A percentile compares a stretch with the other conserved stretches of the same genome.
phyloP scores from a whole-genome alignment of 2,888 invertebrate genomes.

The Megaustenia siamemsis region DNA sequence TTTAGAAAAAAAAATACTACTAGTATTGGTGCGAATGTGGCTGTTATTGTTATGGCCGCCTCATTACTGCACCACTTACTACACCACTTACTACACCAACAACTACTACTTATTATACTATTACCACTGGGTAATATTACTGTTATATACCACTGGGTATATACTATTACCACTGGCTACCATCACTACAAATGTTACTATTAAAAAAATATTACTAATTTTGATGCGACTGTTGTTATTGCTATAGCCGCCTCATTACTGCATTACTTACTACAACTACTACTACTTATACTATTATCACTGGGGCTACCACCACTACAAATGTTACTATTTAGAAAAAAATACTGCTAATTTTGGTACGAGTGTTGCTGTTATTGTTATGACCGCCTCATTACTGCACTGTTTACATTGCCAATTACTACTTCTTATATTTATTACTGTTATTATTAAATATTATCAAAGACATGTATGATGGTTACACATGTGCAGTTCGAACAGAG shows the following conservation, averaged over 20 bases:
- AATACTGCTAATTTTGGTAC: no score
- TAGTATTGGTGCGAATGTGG: no score
- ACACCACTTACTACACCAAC: constrained; percentile 14
- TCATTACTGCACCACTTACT: neutral
- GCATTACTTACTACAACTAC: constrained; percentile 14
- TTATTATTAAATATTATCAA: no score
- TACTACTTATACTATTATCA: constrained; percentile 3
- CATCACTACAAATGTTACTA: neutral
- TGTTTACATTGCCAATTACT: constrained; percentile 10
- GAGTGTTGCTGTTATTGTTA: neutral
- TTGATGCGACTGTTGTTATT: no score
- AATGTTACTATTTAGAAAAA: neutral
- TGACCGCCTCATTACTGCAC: neutral
- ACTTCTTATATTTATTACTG: no score
- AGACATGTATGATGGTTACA: no score
- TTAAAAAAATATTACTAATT: no score
- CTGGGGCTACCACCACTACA: neutral
- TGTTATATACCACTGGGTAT: no score
- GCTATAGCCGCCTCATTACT: neutral
- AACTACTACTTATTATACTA: neutral
- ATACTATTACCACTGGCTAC: neutral
- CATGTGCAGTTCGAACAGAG: no score
- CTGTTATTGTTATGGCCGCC: neutral
- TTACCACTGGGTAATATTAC: no score
- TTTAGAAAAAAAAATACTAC: no score